Evolutionary conservation across 30 jellyfish, hydroid and myxozoan species (phyloP), one percentile per base, ranked within the genome.

Genomic region (Clytia hemisphaerica): DNA sequence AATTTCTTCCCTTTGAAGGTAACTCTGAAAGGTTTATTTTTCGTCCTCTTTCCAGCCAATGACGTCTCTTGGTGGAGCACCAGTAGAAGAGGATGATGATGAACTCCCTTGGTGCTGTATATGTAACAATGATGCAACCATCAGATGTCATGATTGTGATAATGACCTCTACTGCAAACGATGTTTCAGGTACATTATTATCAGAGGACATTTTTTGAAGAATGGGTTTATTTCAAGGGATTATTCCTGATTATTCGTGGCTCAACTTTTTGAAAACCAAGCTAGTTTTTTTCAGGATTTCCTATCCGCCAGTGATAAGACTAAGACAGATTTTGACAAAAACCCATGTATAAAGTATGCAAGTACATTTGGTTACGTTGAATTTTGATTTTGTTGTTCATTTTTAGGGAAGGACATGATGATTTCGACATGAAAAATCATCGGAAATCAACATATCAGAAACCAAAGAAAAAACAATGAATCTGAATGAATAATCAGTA

Each of bases 41-140:
- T n/a, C n/a, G n/a, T 27, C 28, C 10, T 26, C 57, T 10, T 69
- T 57, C 15, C 26, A 63, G 18, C 36, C 74, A 5, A 32, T 32
- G 69, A 36, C 4, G 61, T 77, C 77, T 16, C 24, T 45, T 7
- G 25, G 49, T n/a, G 38, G 35, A 22, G 53, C 28, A 32, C 66
- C 5, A 10, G 77, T 21, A 4, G 57, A 30, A 4, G 87, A 53
- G 6, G 93, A 74, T 24, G 87, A 68, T 9, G 92, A 76, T 19
- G 98, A 89, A 80, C 69, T 89, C 34, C 98, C 98, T 2, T 89
- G 98, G 98, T 89, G 98, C 59, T 80, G 94, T 53, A 80, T 89
- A 34, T 89, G 98, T 67, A 89, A 89, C 63, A 76, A 71, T 28
- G 88, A 89, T 63, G 98, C 98, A 14, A 28, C 74, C 14, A 49